Conservation (phyloP, 2,113 vertebrate genomes). For the Dipodomys stephensi region DNA sequence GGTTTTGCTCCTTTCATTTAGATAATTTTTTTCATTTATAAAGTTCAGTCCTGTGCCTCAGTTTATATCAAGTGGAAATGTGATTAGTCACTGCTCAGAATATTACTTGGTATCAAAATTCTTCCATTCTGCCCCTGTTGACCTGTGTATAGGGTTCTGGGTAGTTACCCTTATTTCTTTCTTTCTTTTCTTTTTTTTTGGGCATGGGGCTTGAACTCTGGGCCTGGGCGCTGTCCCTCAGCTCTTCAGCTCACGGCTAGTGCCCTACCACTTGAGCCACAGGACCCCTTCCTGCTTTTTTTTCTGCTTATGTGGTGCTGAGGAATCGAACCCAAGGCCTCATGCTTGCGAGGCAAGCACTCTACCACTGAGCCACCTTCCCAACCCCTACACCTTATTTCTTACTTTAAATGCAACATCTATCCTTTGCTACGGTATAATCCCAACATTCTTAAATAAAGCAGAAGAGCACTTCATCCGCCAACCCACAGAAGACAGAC, state of each 20-base stretch:
- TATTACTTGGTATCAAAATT: not conserved
- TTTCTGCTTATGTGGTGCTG: too few species aligned
- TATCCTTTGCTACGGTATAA: not conserved
- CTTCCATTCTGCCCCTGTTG: not conserved
- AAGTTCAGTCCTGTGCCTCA: not conserved
- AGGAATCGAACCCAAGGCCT: too few species aligned
- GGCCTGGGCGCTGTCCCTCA: too few species aligned
- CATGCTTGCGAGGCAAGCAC: too few species aligned
- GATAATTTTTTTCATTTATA: slow-evolving; percentile 37
- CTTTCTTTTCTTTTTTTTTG: too few species aligned
- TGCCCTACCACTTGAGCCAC: too few species aligned
- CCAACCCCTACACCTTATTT: not conserved
- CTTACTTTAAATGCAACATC: not conserved
- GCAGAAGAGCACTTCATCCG: not conserved
- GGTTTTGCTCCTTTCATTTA: not conserved
- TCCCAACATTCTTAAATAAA: slow-evolving; percentile 18
- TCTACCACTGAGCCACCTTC: too few species aligned
- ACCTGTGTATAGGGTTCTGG: not conserved
- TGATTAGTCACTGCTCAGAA: not conserved
- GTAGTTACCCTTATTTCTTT: not conserved
- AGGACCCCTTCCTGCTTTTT: too few species aligned
- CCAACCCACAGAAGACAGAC: not conserved
- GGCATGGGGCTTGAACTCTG: too few species aligned
- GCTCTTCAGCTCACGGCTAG: too few species aligned
- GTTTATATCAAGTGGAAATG: slow-evolving; percentile 1